Evolutionary conservation across 2,113 vertebrate species (phyloP), one percentile per base, ranked within the genome.

Genomic region (Butastur rufipennis): DNA sequence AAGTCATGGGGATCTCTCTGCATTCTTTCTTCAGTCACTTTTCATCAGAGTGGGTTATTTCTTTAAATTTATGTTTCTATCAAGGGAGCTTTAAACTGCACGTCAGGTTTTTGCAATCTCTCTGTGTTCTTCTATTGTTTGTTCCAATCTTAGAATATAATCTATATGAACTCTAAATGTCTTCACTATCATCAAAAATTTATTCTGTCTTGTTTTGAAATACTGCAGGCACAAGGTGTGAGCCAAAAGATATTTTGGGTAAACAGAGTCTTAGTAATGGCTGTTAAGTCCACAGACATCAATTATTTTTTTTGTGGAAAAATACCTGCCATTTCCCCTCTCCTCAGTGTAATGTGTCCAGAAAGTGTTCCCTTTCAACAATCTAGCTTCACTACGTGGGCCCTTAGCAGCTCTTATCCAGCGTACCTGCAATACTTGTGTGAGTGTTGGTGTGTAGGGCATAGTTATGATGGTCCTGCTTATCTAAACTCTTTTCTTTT

Each of bases 21-120:
- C 23, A 43, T 85, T 84, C 31, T 59, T 94, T 83, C 72, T 78
- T 81, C 84, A 36, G 62, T 85, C 81, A 56, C 34, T 95, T 84
- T 59, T 73, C 47, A 43, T 86, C 48, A n/a, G 13, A 79, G 36
- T 31, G 42, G 20, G 47, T 81, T 87, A 56, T 94, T 91, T 79
- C 38, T 95, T 93, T 67, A 45, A 52, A 95, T 82, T 79, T 93
- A 11, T 93, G 26, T 71, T 96, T 93, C 91, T 91, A 34, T 56
- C 78, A 10, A 38, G 73, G 89, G 84, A 89, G 36, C 52, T 89
- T 85, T 85, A 89, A 79, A 93, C 48, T 72, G 23, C 42, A 67
- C 12, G 42, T 89, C 32, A 67, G 36, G 10, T 56, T 84, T 84
- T 89, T 93, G 56, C 36, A 25, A 17, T 89, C 36, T 86, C 16